These are phyloP conservation scores for Capromys pilorides DNA, from an alignment of 2,797 vertebrate species.

Conservation along the genomic window DNA sequence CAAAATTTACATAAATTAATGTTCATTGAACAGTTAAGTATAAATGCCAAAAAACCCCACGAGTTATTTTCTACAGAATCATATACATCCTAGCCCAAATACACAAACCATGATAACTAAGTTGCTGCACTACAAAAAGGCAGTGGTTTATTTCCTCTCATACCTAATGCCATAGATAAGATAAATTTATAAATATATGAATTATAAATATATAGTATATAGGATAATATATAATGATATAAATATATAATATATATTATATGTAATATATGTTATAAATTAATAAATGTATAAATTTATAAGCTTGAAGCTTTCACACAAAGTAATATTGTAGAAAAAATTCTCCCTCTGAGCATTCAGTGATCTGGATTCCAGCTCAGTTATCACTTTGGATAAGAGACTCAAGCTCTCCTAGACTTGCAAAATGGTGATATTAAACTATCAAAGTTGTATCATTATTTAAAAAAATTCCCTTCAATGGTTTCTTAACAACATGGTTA, in stretches of 20 bases:
- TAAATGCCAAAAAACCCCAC: not conserved
- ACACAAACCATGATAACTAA: not conserved
- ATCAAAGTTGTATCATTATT: not conserved
- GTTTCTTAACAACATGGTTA: conserved; percentile 2
- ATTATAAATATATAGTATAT: too few species aligned
- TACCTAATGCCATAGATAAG: not conserved
- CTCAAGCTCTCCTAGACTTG: not conserved
- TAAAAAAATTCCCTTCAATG: not conserved
- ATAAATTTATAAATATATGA: conserved; percentile 54
- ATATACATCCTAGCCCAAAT: not conserved
- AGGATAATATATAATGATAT: too few species aligned
- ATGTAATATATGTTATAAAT: too few species aligned
- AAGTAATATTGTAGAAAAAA: conserved; percentile 11
- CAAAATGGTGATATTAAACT: not conserved
- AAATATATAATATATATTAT: too few species aligned
- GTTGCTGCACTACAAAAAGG: not conserved
- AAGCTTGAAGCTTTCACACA: not conserved
- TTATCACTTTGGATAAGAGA: not conserved
- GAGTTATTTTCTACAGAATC: conserved; percentile 5
- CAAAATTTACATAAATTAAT: not conserved
- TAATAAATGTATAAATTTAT: conserved; percentile 55
- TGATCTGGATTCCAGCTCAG: conserved; percentile 19
- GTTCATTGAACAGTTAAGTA: not conserved
- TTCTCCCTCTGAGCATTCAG: not conserved
- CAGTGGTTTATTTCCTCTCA: not conserved